Percentiles rank a stretch among this genome's conserved stretches.
These are phyloP conservation scores for Pyrocoelia pectoralis DNA, from an alignment of 2,888 invertebrate species.

Conservation along the genomic window DNA sequence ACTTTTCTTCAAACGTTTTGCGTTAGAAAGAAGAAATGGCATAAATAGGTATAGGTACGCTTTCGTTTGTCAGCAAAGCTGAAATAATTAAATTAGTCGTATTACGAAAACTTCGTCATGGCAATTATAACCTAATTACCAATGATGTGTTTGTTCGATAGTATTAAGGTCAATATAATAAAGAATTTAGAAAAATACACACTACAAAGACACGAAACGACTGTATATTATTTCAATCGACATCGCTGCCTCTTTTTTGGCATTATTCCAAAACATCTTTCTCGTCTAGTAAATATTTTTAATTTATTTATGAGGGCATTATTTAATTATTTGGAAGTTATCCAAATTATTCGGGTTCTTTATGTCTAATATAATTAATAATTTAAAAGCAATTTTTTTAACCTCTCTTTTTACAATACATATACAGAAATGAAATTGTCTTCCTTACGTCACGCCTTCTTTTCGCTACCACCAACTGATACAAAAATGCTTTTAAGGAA, in stretches of 20 bases:
- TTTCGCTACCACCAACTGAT: background rate
- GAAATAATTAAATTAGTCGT: too few species aligned
- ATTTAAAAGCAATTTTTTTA: constrained; percentile 6
- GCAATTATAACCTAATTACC: background rate
- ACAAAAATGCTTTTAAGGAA: background rate
- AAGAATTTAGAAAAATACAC: background rate
- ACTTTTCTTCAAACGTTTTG: too few species aligned
- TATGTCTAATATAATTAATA: constrained; percentile 7
- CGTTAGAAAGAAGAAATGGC: too few species aligned
- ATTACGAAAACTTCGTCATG: background rate
- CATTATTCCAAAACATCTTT: constrained; percentile 6
- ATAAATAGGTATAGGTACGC: too few species aligned
- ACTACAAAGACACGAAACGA: constrained; percentile 1
- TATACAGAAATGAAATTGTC: too few species aligned
- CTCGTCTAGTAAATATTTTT: constrained; percentile 37
- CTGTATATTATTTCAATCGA: constrained; percentile 9
- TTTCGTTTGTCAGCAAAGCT: too few species aligned
- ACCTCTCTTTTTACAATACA: background rate
- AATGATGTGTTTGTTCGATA: background rate
- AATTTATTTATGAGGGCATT: constrained; percentile 53
- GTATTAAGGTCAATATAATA: background rate
- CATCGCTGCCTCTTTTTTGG: constrained; percentile 8
- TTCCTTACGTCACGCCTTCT: background rate
- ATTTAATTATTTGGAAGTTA: constrained; percentile 52
- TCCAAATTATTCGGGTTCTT: constrained; percentile 53